A percentile compares a stretch with the other conserved stretches of the same genome.
phyloP scores from a whole-genome alignment of 2,888 invertebrate genomes.

The Dryobotodes eremita region DNA sequence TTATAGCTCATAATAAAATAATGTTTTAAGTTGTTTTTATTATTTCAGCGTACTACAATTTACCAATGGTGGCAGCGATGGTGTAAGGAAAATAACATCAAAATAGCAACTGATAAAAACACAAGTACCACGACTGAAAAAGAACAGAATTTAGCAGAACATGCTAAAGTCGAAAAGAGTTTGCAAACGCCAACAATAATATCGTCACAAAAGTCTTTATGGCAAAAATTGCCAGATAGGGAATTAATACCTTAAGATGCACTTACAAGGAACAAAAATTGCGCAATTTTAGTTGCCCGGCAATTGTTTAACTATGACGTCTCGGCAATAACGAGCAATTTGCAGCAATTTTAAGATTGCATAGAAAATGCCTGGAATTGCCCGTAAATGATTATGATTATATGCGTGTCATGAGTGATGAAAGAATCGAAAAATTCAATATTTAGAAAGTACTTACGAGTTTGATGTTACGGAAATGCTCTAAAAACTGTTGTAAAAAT shows the following conservation, averaged over 20 bases:
- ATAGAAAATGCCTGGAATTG: background rate
- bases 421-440: background rate
- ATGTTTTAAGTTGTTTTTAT: background rate
- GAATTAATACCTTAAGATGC: background rate
- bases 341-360: background rate
- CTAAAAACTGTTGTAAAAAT: background rate
- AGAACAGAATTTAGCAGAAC: background rate
- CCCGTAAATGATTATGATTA: background rate
- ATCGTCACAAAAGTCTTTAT: conserved; percentile 16
- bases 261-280: background rate
- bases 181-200: background rate
- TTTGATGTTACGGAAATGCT: background rate
- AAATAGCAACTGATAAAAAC: background rate
- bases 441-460: background rate
- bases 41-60: conserved; percentile 20
- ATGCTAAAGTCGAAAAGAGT: background rate
- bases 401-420: background rate
- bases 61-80: conserved; percentile 26
- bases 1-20: background rate
- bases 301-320: background rate
- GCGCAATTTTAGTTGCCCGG: background rate
- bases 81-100: conserved; percentile 29
- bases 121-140: background rate
- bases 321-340: background rate
- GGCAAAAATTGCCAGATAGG: conserved; percentile 14